Evolutionary conservation across 2,888 invertebrate genomes (phyloP), one percentile per base, ranked within the genome.

Genomic region (Orthosia cruda): DNA sequence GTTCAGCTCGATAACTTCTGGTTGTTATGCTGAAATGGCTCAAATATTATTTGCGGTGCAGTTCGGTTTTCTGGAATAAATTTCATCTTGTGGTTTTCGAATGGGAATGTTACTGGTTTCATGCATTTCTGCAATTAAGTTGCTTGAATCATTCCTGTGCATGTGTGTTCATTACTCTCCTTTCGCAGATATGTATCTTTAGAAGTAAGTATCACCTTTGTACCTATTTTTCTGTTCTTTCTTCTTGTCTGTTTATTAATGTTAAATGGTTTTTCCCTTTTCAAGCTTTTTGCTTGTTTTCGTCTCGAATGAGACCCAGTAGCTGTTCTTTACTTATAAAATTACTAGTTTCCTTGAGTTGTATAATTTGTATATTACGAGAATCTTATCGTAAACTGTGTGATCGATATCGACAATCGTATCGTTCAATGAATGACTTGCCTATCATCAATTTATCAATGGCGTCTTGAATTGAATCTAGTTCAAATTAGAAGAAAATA

Each of bases 1-100:
- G 86, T 86, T 90, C 90, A 85, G 84, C 88, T 84, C 69, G 54
- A 84, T 87, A 81, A 85, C 80, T 85, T 84, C 81, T 73, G 70
- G 79, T 58, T 69, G 40, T 73, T 75, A 72, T 61, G 63, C 67
- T 83, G 72, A 3, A 83, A 64, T 61, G 52, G 32, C 45, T 45
- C 1, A 52, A 77, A 70, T 67, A 61, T 67, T 74, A 74, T 74
- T 74, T 68, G 57, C 52, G 13, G 16, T 64, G 15, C n/a, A 26
- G n/a, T 65, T 26, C 13, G 20, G 49, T 58, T 65, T 47, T 50
- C 12, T 26, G 57, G 40, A 40, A 45, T 20, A 12, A 59, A 47
- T 52, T 12, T 23, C 16, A 49, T 66, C 32, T 63, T 59, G 20
- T 49, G 52, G 12, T 18, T 23, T 23, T 59, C 1, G 13, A 54